Base-by-base conservation (phyloP, 2,888 invertebrate species). In the Lomographa bimaculata region DNA sequence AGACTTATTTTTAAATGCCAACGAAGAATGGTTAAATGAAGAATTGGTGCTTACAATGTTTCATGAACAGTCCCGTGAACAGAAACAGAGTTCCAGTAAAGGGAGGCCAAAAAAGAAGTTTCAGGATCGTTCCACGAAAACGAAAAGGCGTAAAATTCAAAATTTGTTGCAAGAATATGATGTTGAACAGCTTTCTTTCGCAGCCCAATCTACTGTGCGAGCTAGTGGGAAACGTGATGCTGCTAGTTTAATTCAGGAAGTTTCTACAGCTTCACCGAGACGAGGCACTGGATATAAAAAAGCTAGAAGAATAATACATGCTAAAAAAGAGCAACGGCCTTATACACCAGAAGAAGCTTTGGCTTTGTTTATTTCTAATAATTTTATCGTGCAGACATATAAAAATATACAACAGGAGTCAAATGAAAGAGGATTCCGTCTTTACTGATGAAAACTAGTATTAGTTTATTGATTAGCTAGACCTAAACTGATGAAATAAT, bases 151-250 rank as follows among this genome's bases (percentile, higher is more conserved):
- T 2, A 33, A 39, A 39, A 11, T 38, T 25, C 24, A 38, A 32
- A 20, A 32, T 21, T 38, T 38, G 11, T 26, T 44, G 18, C 1
- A 19, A 16, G 25, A 38, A 2, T 44, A 44, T 20, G 29, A 38
- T 7, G 25, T 7, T 12, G 34, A 44, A 17, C 24, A 39, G 7
- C 18, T 39, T 7, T 16, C 27, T 23, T 45, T 26, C 5, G 45
- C 39, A 7, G 16, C 45, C n/a, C 24, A 45, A 39, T 7, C 21
- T 17, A 45, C 30, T 45, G 32, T 44, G 1, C 24, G 44, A 39
- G 29, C 34, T 3, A 27, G 44, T 26, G 44, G 29, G 8, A 39
- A 35, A 12, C 39, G 39, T 7, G 39, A 44, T 33, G 30, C 38
- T 39, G 35, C 38, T 7, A n/a, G n/a, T n/a, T n/a, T n/a, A n/a